Evolutionary conservation across 2,797 vertebrate species (phyloP).

Genomic region (Lepilemur ruficaudatus): DNA sequence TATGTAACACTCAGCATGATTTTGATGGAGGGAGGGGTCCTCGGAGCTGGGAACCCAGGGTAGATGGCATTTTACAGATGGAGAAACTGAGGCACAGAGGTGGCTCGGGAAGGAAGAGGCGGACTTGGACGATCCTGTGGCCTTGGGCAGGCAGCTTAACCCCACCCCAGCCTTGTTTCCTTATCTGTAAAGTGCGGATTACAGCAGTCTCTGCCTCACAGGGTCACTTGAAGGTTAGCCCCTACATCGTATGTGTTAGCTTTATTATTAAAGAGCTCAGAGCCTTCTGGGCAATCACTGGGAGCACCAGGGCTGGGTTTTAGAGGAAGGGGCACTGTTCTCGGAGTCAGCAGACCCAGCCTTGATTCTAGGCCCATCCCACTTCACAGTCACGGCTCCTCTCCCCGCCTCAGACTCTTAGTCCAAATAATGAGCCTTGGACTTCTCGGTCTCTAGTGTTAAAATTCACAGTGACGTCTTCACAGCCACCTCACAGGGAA

Average conservation of each 20-base stretch:
- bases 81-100: conserved; percentile 16
- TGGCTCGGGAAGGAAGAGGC: not conserved
- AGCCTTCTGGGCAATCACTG: accelerated
- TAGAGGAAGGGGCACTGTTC: not conserved
- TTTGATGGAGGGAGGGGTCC: not conserved
- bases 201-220: not conserved
- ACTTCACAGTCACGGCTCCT: not conserved
- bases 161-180: not conserved
- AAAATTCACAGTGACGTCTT: not conserved
- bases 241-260: not conserved
- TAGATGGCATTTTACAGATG: not conserved
- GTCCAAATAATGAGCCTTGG: not conserved
- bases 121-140: no score
- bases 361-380: not conserved
- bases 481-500: not conserved
- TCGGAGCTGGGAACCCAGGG: not conserved
- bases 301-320: not conserved
- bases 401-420: not conserved
- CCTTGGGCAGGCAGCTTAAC: not conserved
- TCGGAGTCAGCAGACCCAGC: not conserved
- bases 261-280: not conserved
- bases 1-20: not conserved
- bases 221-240: not conserved
- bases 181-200: not conserved
- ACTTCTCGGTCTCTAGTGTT: not conserved